These are phyloP conservation scores for Perodicticus potto DNA, from an alignment of 2,797 vertebrate genomes.

Conservation along the genomic window DNA sequence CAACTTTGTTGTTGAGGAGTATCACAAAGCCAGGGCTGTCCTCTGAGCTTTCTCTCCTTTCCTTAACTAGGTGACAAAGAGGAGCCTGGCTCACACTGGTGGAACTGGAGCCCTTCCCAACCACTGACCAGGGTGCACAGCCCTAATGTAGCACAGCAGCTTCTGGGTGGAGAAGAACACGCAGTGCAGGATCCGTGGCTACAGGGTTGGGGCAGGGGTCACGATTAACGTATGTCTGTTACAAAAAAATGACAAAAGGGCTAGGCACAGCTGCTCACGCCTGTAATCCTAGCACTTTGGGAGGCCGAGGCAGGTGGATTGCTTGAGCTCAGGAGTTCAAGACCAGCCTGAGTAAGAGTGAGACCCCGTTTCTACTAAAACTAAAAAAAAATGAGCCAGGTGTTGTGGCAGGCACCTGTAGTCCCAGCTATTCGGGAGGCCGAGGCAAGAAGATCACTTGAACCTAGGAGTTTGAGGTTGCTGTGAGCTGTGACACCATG, in stretches of 20 bases:
- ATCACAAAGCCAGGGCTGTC: not conserved
- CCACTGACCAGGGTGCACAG: not conserved
- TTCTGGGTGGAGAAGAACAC: not conserved
- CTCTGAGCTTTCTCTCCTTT: not conserved
- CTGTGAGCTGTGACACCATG: no score
- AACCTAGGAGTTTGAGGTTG: no score
- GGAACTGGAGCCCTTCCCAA: not conserved
- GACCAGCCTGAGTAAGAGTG: no score
- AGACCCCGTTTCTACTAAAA: no score
- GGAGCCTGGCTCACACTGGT: not conserved
- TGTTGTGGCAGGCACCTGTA: no score
- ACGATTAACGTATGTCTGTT: not conserved
- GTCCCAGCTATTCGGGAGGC: no score
- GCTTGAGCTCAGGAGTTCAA: no score
- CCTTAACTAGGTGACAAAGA: not conserved
- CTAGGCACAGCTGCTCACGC: no score
- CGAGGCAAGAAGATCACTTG: no score
- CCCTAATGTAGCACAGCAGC: not conserved
- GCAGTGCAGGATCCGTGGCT: not conserved
- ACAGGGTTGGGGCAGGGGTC: not conserved
- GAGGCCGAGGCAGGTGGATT: no score
- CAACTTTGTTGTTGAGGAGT: constrained; percentile 6
- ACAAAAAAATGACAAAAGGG: constrained; percentile 42
- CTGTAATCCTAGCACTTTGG: no score
- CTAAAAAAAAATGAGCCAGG: no score